Evolutionary conservation across 92 coral and sea anemone species (phyloP).

Genomic region (Porites rus): DNA sequence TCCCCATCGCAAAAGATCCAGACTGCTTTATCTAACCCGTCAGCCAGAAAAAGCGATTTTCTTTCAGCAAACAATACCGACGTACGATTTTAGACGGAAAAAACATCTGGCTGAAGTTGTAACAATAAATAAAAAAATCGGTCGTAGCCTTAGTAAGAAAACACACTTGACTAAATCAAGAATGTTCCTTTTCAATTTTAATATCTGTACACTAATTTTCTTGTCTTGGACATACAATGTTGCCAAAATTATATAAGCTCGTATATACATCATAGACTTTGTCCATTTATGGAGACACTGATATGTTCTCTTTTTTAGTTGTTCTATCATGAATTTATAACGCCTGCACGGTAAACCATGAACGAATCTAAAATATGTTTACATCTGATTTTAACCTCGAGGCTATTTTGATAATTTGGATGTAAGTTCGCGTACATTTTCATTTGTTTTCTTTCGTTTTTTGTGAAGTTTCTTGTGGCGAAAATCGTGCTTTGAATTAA

Average conservation of each 20-base stretch:
- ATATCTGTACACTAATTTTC: slow-evolving; percentile 72
- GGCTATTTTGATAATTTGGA: slow-evolving; percentile 33
- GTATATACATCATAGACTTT: slow-evolving; percentile 73
- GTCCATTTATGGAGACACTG: slow-evolving; percentile 40
- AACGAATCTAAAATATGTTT: slow-evolving; percentile 65
- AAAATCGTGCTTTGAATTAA: slow-evolving; percentile 35
- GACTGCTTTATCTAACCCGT: slow-evolving; percentile 27
- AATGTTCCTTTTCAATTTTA: slow-evolving; percentile 66
- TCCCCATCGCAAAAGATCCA: slow-evolving; percentile 7
- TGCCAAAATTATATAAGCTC: slow-evolving; percentile 38
- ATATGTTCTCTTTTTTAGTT: slow-evolving; percentile 57
- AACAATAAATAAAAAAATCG: slow-evolving; percentile 57
- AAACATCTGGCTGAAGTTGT: slow-evolving; percentile 70
- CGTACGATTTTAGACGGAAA: slow-evolving; percentile 38
- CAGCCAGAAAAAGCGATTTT: slow-evolving; percentile 37
- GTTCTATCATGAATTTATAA: slow-evolving; percentile 51
- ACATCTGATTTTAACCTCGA: slow-evolving; percentile 50
- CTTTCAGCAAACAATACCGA: slow-evolving; percentile 43
- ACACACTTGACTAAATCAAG: slow-evolving; percentile 53
- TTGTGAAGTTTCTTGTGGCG: slow-evolving; percentile 1
- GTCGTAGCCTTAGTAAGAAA: slow-evolving; percentile 11
- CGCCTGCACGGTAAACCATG: slow-evolving; percentile 46
- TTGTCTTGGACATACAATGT: slow-evolving; percentile 40
- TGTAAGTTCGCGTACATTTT: slow-evolving; percentile 24
- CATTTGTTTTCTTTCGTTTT: neutral